Evolutionary conservation across 2,888 invertebrate genomes (phyloP).

Genomic region (Cantharis lateralis): DNA sequence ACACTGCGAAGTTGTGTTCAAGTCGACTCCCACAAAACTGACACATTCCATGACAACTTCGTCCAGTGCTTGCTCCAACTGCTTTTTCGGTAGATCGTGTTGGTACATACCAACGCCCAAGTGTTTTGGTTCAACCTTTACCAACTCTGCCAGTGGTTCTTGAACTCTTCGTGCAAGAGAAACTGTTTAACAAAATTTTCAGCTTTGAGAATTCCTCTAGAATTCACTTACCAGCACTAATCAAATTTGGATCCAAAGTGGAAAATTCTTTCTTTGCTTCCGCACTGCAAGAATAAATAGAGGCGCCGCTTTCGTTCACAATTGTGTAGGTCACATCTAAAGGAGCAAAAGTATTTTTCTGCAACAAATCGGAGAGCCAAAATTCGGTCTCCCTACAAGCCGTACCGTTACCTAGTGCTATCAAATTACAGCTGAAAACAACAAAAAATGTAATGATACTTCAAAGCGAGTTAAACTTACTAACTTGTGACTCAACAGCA

Average conservation of each 20-base stretch:
- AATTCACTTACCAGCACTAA: conserved; percentile 69
- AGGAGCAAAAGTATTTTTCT: conserved; percentile 60
- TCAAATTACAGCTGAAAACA: conserved; percentile 70
- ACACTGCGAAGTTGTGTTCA: conserved; percentile 84
- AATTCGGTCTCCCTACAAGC: conserved; percentile 87
- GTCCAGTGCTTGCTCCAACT: conserved; percentile 73
- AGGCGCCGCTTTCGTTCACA: conserved; percentile 89
- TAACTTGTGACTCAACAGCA: conserved; percentile 65
- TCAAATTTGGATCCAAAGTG: conserved; percentile 78
- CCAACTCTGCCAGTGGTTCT: conserved; percentile 89
- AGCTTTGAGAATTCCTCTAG: not conserved
- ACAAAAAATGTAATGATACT: conserved; percentile 3
- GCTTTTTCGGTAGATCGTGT: conserved; percentile 84
- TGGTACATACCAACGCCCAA: conserved; percentile 96
- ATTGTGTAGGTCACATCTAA: conserved; percentile 74
- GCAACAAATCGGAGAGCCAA: conserved; percentile 68
- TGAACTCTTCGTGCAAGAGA: conserved; percentile 87
- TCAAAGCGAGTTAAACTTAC: conserved; percentile 17
- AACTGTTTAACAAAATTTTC: conserved; percentile 56
- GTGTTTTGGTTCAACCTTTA: conserved; percentile 92
- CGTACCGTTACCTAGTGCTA: conserved; percentile 90
- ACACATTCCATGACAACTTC: conserved; percentile 88
- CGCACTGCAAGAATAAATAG: conserved; percentile 87
- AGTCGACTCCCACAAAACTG: conserved; percentile 90
- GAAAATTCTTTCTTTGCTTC: conserved; percentile 87